A percentile compares a stretch with the other conserved stretches of the same genome.
These are phyloP conservation scores for Phasia obesa DNA, from an alignment of 2,888 invertebrate genomes.

Conservation along the genomic window DNA sequence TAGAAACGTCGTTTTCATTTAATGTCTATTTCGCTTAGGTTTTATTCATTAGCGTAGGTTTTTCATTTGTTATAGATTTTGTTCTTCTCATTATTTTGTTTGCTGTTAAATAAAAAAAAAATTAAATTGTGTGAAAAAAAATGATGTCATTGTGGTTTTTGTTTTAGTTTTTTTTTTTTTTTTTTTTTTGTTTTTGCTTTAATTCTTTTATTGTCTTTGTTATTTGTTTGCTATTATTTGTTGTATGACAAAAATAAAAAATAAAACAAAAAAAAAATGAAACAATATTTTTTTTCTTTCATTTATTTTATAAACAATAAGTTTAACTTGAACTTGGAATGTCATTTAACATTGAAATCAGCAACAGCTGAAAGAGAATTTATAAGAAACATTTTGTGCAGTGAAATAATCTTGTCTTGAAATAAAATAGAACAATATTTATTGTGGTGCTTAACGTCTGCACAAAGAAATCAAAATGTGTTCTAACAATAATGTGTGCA, in stretches of 20 bases:
- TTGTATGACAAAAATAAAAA: background rate
- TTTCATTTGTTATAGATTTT: constrained; percentile 29
- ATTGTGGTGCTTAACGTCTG: background rate
- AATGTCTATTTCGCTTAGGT: constrained; percentile 29
- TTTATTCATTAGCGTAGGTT: constrained; percentile 38
- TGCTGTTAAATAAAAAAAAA: constrained; percentile 9
- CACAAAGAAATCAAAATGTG: background rate
- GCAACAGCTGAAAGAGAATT: constrained; percentile 24
- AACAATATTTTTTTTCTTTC: constrained; percentile 1
- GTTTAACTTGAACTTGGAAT: constrained; percentile 68
- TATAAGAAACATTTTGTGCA: constrained; percentile 15
- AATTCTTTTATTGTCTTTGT: constrained; percentile 29
- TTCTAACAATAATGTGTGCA: background rate
- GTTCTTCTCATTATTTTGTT: no score
- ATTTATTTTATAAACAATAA: constrained; percentile 45
- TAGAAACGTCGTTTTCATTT: constrained; percentile 53
- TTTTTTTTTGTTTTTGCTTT: no score
- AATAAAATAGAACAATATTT: constrained; percentile 1
- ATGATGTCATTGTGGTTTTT: constrained; percentile 69
- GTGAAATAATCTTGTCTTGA: constrained; percentile 9
- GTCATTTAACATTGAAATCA: constrained; percentile 66
- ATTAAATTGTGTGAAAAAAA: constrained; percentile 40
- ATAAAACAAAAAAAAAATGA: constrained; percentile 8
- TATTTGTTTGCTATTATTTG: constrained; percentile 34
- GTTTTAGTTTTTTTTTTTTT: constrained; percentile 35